Percentiles rank a stretch among this genome's conserved stretches.
These are phyloP conservation scores for Ganaspis sp. DNA, from an alignment of 1,140 invertebrate species.

Conservation along the genomic window DNA sequence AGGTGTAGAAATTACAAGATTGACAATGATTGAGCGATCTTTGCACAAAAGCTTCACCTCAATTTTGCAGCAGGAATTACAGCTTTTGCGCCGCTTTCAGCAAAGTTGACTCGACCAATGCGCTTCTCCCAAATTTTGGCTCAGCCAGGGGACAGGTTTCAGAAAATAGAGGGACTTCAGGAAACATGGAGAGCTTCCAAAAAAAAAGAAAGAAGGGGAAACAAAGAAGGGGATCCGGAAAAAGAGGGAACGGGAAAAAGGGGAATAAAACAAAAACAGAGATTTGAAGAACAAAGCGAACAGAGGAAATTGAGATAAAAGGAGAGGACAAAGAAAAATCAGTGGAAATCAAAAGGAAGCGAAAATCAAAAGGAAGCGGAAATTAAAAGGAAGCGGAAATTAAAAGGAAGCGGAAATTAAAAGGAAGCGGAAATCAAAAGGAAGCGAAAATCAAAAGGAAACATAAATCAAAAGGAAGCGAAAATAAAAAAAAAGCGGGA, in stretches of 20 bases:
- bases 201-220: constrained; percentile 8
- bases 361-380: no score
- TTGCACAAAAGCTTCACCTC: not conserved
- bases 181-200: not conserved
- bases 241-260: constrained; percentile 29
- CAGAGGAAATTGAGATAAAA: no score
- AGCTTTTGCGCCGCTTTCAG: constrained; percentile 29
- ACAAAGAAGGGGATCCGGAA: constrained; percentile 21
- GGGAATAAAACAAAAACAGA: not conserved
- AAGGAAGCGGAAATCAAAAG: no score
- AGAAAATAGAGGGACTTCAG: constrained; percentile 14
- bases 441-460: no score
- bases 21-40: constrained; percentile 17
- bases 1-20: not conserved
- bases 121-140: not conserved
- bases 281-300: no score
- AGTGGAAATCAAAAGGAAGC: no score
- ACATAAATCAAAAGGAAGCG: no score
- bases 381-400: no score
- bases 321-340: no score
- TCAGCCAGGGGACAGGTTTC: not conserved
- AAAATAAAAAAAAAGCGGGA: no score
- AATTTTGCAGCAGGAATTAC: not conserved
- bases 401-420: no score
- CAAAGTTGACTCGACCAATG: constrained; percentile 10